A percentile compares a stretch with the other conserved stretches of the same genome.
Evolutionary conservation across 2,797 vertebrate species (phyloP).

Genomic region (Anisognathus igniventris): DNA sequence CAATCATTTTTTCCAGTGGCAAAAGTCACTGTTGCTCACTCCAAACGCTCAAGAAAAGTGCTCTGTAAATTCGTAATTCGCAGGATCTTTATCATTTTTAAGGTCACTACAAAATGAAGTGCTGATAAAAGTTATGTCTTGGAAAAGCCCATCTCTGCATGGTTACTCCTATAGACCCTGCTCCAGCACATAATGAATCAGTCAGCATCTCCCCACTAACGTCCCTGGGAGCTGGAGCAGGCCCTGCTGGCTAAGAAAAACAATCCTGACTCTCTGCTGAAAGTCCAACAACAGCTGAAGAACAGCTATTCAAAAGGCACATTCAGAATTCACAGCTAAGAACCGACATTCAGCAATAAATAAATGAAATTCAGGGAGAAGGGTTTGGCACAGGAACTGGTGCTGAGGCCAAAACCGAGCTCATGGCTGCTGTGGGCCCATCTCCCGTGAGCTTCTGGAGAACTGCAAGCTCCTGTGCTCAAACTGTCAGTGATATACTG

Average conservation of each 20-base stretch:
- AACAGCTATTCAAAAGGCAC: not conserved
- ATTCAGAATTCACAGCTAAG: not conserved
- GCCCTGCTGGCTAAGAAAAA: not conserved
- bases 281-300: not conserved
- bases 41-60: not conserved
- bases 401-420: not conserved
- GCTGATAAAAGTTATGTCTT: not conserved
- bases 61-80: not conserved
- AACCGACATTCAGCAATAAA: not conserved
- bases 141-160: not conserved
- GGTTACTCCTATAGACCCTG: fast-evolving
- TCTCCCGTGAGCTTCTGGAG: not conserved
- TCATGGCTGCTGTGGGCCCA: not conserved
- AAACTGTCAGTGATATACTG: not conserved
- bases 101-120: not conserved
- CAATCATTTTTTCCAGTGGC: not conserved
- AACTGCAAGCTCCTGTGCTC: not conserved
- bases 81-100: not conserved
- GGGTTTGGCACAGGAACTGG: not conserved
- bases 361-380: not conserved
- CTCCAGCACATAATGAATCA: not conserved
- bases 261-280: not conserved
- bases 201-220: not conserved
- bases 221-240: not conserved
- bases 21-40: not conserved